These are phyloP conservation scores for Acanthurus tractus DNA, from an alignment of 2,797 vertebrate genomes.

Conservation along the genomic window DNA sequence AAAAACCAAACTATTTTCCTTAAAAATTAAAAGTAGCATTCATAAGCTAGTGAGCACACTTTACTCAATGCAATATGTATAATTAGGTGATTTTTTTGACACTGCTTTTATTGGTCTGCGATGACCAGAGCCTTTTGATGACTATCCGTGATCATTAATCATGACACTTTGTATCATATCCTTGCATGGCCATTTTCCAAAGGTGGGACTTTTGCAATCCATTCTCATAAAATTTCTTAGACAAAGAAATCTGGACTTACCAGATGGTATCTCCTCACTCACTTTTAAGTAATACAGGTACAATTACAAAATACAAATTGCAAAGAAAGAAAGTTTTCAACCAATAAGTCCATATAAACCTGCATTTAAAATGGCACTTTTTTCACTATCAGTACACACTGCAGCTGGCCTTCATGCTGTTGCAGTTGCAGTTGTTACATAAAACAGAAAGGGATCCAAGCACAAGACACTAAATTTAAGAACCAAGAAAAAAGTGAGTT, in stretches of 20 bases:
- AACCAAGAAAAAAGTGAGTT: no score
- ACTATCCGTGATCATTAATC: no score
- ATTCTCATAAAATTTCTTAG: slow-evolving; percentile 8
- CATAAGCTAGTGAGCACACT: not conserved
- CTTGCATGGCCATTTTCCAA: slow-evolving; percentile 9
- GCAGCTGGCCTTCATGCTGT: no score
- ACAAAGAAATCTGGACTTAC: slow-evolving; percentile 11
- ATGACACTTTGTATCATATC: not conserved
- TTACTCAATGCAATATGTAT: not conserved
- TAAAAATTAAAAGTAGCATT: not conserved
- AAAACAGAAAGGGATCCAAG: no score
- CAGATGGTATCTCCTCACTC: slow-evolving; percentile 2
- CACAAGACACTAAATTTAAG: no score
- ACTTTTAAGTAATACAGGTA: not conserved
- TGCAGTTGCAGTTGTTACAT: no score
- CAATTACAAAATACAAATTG: not conserved
- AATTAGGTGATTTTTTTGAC: not conserved
- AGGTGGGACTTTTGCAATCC: slow-evolving; percentile 7
- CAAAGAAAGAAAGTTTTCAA: not conserved
- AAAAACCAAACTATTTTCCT: not conserved
- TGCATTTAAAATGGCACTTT: no score
- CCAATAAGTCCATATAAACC: not conserved
- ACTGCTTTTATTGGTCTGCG: not conserved
- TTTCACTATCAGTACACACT: no score
- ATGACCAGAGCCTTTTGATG: not conserved